phyloP scores from a whole-genome alignment of 2,888 invertebrate genomes.

The Acholoe squamosa region DNA sequence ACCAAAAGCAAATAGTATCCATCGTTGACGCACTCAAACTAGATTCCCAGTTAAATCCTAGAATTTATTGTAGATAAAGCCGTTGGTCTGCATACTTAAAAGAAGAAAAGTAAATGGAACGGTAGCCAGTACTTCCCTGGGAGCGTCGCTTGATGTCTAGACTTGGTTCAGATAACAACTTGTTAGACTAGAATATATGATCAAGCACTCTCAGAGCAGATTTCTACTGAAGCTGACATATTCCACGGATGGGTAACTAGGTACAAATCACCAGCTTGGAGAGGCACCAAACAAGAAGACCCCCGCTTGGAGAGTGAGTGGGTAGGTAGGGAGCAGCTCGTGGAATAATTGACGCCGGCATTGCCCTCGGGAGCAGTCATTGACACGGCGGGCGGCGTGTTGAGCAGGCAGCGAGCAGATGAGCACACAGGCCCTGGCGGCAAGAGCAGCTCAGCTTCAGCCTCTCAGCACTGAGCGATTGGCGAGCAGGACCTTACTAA shows the following conservation, averaged over 20 bases:
- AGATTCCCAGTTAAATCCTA: too few species aligned
- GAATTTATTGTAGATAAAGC: too few species aligned
- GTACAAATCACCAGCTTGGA: neutral
- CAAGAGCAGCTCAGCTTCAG: neutral
- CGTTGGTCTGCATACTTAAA: too few species aligned
- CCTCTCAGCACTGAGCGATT: slow-evolving; percentile 22
- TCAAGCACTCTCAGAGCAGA: neutral
- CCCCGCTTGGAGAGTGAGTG: neutral
- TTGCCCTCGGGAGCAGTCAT: slow-evolving; percentile 14
- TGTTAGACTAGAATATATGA: neutral
- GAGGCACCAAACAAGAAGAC: neutral
- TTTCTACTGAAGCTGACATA: neutral
- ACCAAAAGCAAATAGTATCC: too few species aligned
- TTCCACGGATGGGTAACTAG: neutral
- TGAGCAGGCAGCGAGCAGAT: slow-evolving; percentile 21
- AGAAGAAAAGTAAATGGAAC: too few species aligned
- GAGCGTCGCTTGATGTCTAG: neutral
- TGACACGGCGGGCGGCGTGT: slow-evolving; percentile 27
- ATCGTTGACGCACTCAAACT: too few species aligned
- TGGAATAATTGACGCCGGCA: neutral
- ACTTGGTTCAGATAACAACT: neutral
- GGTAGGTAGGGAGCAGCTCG: neutral
- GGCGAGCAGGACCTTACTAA: slow-evolving; percentile 38
- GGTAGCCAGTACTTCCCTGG: too few species aligned
- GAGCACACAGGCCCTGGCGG: slow-evolving; percentile 7